Evolutionary conservation across 2,113 vertebrate genomes (phyloP).

Genomic region (Cyphotilapia sp.): DNA sequence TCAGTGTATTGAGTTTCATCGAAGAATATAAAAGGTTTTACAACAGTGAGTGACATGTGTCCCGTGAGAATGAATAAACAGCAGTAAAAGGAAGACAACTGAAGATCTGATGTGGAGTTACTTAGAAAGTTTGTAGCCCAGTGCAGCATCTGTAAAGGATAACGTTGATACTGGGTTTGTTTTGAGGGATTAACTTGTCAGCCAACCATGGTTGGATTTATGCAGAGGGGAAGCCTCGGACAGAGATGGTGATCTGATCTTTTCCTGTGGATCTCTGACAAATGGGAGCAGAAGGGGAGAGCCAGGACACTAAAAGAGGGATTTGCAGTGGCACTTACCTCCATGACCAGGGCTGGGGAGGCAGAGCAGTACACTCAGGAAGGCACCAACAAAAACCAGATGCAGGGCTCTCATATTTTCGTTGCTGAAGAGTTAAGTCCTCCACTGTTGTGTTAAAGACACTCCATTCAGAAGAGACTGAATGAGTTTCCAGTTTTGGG

Average conservation of each 20-base stretch:
- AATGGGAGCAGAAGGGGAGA: not conserved
- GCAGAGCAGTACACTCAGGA: constrained; percentile 59
- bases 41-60: not conserved
- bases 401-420: constrained; percentile 50
- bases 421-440: constrained; percentile 55
- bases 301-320: not conserved
- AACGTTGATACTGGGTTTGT: not conserved
- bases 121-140: not conserved
- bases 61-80: not conserved
- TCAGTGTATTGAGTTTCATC: constrained; percentile 6
- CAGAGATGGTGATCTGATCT: not conserved
- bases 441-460: constrained; percentile 46
- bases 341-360: constrained; percentile 41
- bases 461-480: constrained; percentile 68
- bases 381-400: constrained; percentile 8
- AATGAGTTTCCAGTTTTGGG: constrained; percentile 66
- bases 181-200: not conserved
- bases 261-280: not conserved
- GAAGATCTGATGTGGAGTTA: not conserved
- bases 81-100: not conserved
- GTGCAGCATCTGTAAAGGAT: not conserved
- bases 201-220: not conserved
- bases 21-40: not conserved
- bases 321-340: constrained; percentile 60
- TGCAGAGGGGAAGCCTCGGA: not conserved